Conservation (phyloP, 2,888 invertebrate species). For the Leptura quadrifasciata region DNA sequence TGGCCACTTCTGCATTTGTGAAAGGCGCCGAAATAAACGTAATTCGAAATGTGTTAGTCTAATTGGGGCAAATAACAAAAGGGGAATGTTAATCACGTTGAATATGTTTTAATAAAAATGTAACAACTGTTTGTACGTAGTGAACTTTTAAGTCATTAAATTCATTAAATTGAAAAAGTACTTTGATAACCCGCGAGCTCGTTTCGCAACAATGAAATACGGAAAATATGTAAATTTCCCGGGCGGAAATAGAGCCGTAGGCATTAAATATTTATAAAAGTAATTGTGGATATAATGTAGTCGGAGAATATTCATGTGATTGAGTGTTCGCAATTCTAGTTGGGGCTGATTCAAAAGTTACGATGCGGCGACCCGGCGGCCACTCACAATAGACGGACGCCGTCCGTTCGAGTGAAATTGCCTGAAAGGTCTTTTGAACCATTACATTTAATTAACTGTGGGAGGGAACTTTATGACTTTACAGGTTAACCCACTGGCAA, state of each 20-base stretch:
- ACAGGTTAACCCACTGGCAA: constrained; percentile 63
- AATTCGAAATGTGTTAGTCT: background rate
- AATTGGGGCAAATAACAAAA: background rate
- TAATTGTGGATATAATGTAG: constrained; percentile 56
- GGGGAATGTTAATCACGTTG: constrained; percentile 10
- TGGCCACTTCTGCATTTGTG: too few species aligned
- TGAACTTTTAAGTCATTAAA: constrained; percentile 31
- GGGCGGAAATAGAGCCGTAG: constrained; percentile 49
- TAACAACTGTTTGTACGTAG: constrained; percentile 11
- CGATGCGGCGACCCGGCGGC: constrained; percentile 4
- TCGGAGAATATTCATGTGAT: constrained; percentile 46
- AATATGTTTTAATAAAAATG: constrained; percentile 30
- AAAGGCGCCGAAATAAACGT: background rate
- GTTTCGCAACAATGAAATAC: constrained; percentile 44
- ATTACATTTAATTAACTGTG: constrained; percentile 68
- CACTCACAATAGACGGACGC: constrained; percentile 25
- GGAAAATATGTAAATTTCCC: constrained; percentile 54
- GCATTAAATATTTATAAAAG: constrained; percentile 59
- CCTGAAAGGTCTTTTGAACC: constrained; percentile 60
- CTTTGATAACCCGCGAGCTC: background rate
- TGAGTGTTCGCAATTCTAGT: constrained; percentile 43
- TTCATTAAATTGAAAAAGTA: constrained; percentile 32
- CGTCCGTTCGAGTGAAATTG: constrained; percentile 24
- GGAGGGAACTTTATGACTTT: constrained; percentile 64
- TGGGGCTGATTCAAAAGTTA: constrained; percentile 17